Conservation (phyloP, 2,113 vertebrate species). For the Mastomys natalensis region DNA sequence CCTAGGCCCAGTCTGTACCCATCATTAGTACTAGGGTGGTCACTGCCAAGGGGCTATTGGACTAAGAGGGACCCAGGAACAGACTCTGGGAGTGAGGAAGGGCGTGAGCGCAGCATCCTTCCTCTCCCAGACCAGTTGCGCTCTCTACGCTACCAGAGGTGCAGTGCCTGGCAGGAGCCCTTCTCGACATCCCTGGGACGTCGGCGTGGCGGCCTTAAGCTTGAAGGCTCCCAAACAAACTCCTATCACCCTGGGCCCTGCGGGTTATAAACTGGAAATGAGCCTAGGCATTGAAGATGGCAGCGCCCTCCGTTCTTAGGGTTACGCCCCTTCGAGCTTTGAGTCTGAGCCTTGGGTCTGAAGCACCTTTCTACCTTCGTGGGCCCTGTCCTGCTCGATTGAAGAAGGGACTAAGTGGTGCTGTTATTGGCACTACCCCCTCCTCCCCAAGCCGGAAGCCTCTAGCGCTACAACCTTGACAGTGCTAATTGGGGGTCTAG, state of each 20-base stretch:
- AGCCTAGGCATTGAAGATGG: not conserved
- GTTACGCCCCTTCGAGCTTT: not conserved
- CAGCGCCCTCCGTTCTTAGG: not conserved
- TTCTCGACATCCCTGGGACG: not conserved
- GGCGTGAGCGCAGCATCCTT: conserved; percentile 43
- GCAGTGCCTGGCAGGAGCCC: not conserved
- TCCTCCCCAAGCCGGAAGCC: not conserved
- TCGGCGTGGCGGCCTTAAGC: not conserved
- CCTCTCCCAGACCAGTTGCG: not conserved
- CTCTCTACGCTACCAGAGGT: conserved; percentile 14
- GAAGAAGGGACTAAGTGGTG: not conserved
- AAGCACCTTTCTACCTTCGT: not conserved
- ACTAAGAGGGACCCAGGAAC: conserved; percentile 46
- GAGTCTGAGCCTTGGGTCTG: not conserved
- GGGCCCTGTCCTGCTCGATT: not conserved
- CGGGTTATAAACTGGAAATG: not conserved
- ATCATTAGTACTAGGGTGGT: conserved; percentile 41
- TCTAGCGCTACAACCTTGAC: not conserved
- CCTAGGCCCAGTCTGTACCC: conserved; percentile 59
- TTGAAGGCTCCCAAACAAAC: not conserved
- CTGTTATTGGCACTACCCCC: not conserved
- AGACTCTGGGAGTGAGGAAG: not conserved
- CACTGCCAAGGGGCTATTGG: conserved; percentile 28
- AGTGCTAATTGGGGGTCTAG: not conserved
- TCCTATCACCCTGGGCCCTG: not conserved